These are phyloP conservation scores for Hyles lineata DNA, from an alignment of 2,888 invertebrate species.

Conservation along the genomic window DNA sequence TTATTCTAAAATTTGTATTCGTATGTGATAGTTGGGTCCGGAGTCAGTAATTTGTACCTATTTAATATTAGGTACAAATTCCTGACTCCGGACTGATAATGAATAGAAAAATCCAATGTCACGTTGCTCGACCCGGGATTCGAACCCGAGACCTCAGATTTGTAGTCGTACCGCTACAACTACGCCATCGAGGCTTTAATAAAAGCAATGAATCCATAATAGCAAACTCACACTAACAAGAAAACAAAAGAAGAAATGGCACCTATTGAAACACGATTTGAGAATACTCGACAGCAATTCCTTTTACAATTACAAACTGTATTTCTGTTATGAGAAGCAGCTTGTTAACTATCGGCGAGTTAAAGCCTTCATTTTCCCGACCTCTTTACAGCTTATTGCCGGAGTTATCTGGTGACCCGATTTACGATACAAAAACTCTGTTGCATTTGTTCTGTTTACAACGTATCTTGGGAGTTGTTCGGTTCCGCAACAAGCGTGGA, in stretches of 20 bases:
- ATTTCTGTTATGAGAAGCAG: conserved; percentile 23
- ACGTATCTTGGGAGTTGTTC: conserved; percentile 21
- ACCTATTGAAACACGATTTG: conserved; percentile 9
- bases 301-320: conserved; percentile 13
- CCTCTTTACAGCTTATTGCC: conserved; percentile 25
- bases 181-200: too few relatives aligned
- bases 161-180: too few relatives aligned
- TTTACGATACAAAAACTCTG: conserved; percentile 13
- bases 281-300: conserved; percentile 1
- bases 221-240: not conserved
- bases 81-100: too few relatives aligned
- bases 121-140: too few relatives aligned
- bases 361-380: conserved; percentile 25
- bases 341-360: conserved; percentile 1
- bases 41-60: too few relatives aligned
- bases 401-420: conserved; percentile 23
- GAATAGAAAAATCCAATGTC: too few relatives aligned
- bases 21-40: too few relatives aligned
- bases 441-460: conserved; percentile 18
- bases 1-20: too few relatives aligned
- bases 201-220: too few relatives aligned
- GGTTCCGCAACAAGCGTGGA: not conserved
- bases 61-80: too few relatives aligned
- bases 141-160: too few relatives aligned
- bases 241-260: not conserved